These are phyloP conservation scores for Cephus rjabovi DNA, from an alignment of 2,888 invertebrate genomes.

Conservation along the genomic window DNA sequence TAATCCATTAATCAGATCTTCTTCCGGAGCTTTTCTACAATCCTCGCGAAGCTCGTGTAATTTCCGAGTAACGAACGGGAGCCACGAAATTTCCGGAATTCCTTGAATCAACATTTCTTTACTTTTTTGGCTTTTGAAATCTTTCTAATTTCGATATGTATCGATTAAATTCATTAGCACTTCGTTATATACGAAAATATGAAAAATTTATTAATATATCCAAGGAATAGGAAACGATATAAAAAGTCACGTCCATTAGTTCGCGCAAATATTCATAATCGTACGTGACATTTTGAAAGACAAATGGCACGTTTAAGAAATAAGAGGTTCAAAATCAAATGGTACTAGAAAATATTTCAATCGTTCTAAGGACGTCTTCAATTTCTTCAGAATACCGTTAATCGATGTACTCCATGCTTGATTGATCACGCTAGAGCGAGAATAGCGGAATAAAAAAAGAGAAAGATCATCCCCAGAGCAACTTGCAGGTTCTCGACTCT, in stretches of 20 bases:
- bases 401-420: not conserved
- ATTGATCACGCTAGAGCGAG: not conserved
- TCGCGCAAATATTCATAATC: too few species aligned
- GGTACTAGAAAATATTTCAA: not conserved
- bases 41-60: too few species aligned
- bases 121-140: not conserved
- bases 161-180: not conserved
- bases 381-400: not conserved
- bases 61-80: too few species aligned
- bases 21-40: too few species aligned
- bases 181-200: not conserved
- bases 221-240: too few species aligned
- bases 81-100: not conserved
- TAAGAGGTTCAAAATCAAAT: not conserved
- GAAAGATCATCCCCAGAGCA: not conserved
- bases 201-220: not conserved
- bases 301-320: not conserved
- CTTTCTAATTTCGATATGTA: accelerated
- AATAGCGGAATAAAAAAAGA: not conserved
- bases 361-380: not conserved
- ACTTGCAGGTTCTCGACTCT: not conserved
- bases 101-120: not conserved
- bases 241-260: too few species aligned
- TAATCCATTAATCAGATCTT: too few species aligned
- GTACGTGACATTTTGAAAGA: not conserved